Conservation (phyloP, 2,113 vertebrate genomes). For the Bungarus multicinctus region DNA sequence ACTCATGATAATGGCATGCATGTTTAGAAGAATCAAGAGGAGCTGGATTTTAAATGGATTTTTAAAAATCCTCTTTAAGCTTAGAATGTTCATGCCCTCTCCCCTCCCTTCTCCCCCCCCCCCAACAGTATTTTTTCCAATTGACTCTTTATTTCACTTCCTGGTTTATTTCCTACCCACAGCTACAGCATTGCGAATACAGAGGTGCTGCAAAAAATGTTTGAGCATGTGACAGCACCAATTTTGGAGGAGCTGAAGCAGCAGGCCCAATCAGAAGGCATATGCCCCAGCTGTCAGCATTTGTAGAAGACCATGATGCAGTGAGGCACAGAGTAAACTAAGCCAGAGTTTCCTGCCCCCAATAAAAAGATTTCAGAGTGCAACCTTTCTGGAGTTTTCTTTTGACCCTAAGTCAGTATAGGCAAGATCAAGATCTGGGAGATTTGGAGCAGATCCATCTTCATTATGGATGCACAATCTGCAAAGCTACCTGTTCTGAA, state of each 20-base stretch:
- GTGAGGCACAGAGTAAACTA: not conserved
- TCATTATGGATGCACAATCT: not conserved
- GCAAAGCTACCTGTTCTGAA: not conserved
- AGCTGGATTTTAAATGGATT: not conserved
- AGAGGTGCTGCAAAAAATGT: conserved; percentile 56
- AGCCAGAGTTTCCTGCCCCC: conserved; percentile 7
- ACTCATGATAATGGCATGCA: not conserved
- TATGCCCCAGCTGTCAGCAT: conserved; percentile 62
- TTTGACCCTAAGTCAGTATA: not conserved
- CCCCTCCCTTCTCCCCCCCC: rapidly evolving
- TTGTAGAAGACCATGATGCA: conserved; percentile 66
- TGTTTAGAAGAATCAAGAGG: not conserved
- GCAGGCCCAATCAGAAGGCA: conserved; percentile 31
- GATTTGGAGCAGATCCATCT: not conserved
- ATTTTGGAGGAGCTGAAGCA: conserved; percentile 61
- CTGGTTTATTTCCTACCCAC: not conserved
- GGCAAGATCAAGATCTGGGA: not conserved
- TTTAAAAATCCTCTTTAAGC: not conserved
- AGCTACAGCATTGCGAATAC: conserved; percentile 57
- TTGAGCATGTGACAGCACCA: conserved; percentile 50
- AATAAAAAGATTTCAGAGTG: not conserved
- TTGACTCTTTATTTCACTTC: not conserved
- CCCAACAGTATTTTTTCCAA: not conserved
- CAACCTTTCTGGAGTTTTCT: conserved; percentile 7
- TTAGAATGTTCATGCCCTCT: not conserved